phyloP scores from a whole-genome alignment of 2,888 invertebrate species.

The Lymantria dispar region DNA sequence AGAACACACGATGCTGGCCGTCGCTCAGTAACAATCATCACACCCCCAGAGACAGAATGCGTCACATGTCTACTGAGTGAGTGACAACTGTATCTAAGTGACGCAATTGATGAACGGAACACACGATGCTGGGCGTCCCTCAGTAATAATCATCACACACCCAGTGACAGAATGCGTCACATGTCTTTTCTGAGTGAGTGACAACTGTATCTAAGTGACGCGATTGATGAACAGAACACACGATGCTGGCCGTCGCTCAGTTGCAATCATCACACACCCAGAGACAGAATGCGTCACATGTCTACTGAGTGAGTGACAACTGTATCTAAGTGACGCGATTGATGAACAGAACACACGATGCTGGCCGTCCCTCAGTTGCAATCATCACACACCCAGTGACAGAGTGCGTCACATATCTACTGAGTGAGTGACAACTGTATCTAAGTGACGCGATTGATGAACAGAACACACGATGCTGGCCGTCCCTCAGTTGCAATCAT shows the following conservation, averaged over 20 bases:
- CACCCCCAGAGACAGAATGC: conserved; percentile 11
- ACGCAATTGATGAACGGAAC: not conserved
- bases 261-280: conserved; percentile 10
- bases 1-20: not conserved
- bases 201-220: conserved; percentile 1
- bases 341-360: not conserved
- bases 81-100: conserved; percentile 3
- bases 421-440: conserved; percentile 1
- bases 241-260: not conserved
- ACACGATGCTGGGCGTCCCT: conserved; percentile 6
- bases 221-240: not conserved
- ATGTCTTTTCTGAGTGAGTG: conserved; percentile 10
- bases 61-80: conserved; percentile 11
- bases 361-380: not conserved
- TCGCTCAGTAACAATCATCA: conserved; percentile 3
- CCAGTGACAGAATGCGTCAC: conserved; percentile 1
- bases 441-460: not conserved
- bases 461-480: not conserved
- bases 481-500: conserved; percentile 2
- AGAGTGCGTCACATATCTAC: conserved; percentile 4
- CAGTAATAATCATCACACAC: conserved; percentile 3
- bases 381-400: conserved; percentile 1
- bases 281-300: conserved; percentile 9
- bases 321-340: not conserved
- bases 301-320: conserved; percentile 12